Conservation (phyloP, 1,140 invertebrate genomes). For the Ceratosolen fusciceps region DNA sequence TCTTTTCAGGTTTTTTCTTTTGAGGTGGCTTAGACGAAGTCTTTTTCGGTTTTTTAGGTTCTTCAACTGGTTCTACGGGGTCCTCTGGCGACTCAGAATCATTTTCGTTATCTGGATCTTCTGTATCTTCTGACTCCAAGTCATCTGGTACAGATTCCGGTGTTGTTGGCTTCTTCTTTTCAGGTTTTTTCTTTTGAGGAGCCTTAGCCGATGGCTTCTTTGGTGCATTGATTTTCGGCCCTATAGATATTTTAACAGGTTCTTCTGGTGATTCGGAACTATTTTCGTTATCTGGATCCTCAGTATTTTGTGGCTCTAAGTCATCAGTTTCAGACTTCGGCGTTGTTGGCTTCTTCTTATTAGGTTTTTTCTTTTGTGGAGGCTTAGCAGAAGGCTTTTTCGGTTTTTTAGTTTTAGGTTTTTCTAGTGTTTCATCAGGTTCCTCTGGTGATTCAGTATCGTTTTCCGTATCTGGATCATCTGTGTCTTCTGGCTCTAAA, state of each 20-base stretch:
- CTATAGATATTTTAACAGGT: too few relatives aligned
- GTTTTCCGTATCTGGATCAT: not conserved
- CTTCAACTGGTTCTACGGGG: not conserved
- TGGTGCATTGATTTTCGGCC: not conserved
- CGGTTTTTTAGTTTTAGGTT: not conserved
- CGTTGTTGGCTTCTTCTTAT: too few relatives aligned
- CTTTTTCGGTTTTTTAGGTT: slow-evolving; percentile 8
- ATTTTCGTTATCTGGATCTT: not conserved
- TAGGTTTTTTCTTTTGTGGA: too few relatives aligned
- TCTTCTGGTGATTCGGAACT: too few relatives aligned
- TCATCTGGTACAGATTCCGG: not conserved
- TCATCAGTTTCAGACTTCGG: too few relatives aligned
- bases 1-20: not conserved
- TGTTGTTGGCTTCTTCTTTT: not conserved
- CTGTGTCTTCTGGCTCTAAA: not conserved
- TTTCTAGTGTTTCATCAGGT: not conserved
- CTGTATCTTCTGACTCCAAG: too few relatives aligned
- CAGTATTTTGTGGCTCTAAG: not conserved
- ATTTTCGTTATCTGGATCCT: not conserved
- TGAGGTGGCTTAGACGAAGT: not conserved
- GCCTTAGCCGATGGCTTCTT: not conserved
- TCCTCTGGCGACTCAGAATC: not conserved
- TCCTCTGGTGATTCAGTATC: not conserved
- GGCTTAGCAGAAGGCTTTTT: too few relatives aligned
- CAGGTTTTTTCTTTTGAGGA: not conserved